Conservation (phyloP, 2,113 vertebrate genomes). For the Gorsachius goisagi region DNA sequence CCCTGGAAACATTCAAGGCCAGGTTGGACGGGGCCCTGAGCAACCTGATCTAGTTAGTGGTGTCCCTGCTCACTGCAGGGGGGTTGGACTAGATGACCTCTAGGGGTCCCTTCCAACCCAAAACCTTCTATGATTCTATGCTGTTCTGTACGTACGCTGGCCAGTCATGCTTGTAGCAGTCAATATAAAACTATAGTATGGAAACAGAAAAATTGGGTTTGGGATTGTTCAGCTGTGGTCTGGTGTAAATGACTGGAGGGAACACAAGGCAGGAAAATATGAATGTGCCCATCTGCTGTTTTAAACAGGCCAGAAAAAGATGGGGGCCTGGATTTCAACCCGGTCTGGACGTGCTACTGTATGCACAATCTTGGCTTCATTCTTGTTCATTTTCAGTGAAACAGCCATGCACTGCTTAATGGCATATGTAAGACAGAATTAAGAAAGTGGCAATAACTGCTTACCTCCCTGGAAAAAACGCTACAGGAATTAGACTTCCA, state of each 20-base stretch:
- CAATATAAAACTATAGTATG: not conserved
- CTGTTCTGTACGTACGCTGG: fast-evolving
- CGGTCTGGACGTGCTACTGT: not conserved
- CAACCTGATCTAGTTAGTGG: too few relatives aligned
- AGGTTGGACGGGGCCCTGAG: too few relatives aligned
- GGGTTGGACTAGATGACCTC: too few relatives aligned
- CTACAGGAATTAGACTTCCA: not conserved
- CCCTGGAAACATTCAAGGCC: too few relatives aligned
- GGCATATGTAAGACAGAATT: not conserved
- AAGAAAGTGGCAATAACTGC: not conserved
- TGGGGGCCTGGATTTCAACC: not conserved
- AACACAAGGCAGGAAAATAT: not conserved
- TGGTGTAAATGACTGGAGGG: not conserved
- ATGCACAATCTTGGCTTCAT: not conserved
- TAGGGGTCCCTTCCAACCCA: too few relatives aligned
- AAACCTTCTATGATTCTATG: not conserved
- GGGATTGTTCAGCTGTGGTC: not conserved
- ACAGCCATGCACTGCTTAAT: not conserved
- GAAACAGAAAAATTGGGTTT: not conserved
- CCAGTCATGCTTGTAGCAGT: not conserved
- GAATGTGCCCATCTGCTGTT: not conserved
- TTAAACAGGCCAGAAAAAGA: not conserved
- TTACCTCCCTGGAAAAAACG: not conserved
- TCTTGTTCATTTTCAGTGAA: not conserved
- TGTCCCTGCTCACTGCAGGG: too few relatives aligned